A percentile compares a stretch with the other conserved stretches of the same genome.
phyloP scores from a whole-genome alignment of 2,113 vertebrate species.

The Phycodurus eques region DNA sequence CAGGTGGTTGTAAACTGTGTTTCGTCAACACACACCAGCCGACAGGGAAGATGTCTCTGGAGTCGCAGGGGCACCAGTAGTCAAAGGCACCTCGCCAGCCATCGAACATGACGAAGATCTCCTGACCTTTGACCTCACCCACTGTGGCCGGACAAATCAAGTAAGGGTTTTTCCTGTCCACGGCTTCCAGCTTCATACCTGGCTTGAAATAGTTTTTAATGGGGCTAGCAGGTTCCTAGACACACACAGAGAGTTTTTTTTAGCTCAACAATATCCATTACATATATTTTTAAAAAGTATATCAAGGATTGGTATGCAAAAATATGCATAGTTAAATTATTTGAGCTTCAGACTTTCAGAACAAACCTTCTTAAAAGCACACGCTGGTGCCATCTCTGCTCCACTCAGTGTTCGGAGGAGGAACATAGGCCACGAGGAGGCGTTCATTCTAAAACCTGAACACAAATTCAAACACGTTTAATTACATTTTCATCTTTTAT shows the following conservation, averaged over 20 bases:
- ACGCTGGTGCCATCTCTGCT: constrained; percentile 88
- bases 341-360: not conserved
- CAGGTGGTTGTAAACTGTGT: constrained; percentile 90
- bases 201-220: constrained; percentile 85
- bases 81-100: constrained; percentile 93
- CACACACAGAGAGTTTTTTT: constrained; percentile 3
- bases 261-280: not conserved
- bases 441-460: constrained; percentile 93
- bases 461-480: constrained; percentile 3
- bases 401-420: constrained; percentile 89
- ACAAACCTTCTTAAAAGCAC: constrained; percentile 89
- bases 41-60: constrained; percentile 93
- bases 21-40: constrained; percentile 91
- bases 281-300: not conserved
- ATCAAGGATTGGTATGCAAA: not conserved
- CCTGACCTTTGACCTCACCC: constrained; percentile 85
- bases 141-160: constrained; percentile 95
- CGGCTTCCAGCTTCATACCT: constrained; percentile 95
- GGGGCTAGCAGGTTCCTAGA: constrained; percentile 84
- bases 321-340: not conserved
- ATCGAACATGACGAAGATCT: constrained; percentile 92
- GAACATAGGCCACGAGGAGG: constrained; percentile 98
- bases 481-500: not conserved
- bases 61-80: constrained; percentile 95
- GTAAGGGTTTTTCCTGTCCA: constrained; percentile 94